phyloP scores from a whole-genome alignment of 2,797 vertebrate species.

The Pelodytes ibericus region DNA sequence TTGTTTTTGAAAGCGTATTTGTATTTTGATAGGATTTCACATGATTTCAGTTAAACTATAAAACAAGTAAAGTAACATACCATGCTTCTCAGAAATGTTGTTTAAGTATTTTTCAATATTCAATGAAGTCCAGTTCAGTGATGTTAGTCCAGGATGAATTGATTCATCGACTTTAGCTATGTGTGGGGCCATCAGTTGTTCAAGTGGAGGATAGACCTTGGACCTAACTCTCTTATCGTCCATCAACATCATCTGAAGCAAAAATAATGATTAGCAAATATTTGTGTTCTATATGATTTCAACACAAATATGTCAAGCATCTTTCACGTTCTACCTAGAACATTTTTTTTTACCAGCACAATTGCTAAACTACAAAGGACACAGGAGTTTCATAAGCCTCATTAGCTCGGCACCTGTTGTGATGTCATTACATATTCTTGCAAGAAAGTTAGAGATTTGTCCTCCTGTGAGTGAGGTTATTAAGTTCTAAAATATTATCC shows the following conservation, averaged over 20 bases:
- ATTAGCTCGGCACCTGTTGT: no score
- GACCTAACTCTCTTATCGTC: conserved; percentile 86
- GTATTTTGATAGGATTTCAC: neutral
- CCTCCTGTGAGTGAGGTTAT: no score
- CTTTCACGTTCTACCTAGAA: no score
- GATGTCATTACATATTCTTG: no score
- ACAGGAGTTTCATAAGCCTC: no score
- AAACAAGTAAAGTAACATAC: conserved; percentile 67
- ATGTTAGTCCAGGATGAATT: conserved; percentile 83
- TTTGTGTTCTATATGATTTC: no score
- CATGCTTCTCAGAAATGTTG: conserved; percentile 75
- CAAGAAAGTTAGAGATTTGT: no score
- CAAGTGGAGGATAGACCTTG: conserved; percentile 81
- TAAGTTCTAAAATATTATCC: no score
- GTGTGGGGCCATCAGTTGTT: conserved; percentile 77
- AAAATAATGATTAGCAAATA: neutral
- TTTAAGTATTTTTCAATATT: conserved; percentile 85
- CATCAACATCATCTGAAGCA: conserved; percentile 79
- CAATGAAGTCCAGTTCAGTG: conserved; percentile 88
- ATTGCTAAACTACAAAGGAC: no score
- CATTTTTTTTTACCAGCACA: no score
- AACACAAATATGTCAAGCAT: no score
- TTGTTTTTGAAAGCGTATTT: no score
- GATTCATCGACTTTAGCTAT: conserved; percentile 83
- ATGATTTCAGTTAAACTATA: neutral